Conservation (phyloP, 2,797 vertebrate species). For the Basileuterus tristriatus region DNA sequence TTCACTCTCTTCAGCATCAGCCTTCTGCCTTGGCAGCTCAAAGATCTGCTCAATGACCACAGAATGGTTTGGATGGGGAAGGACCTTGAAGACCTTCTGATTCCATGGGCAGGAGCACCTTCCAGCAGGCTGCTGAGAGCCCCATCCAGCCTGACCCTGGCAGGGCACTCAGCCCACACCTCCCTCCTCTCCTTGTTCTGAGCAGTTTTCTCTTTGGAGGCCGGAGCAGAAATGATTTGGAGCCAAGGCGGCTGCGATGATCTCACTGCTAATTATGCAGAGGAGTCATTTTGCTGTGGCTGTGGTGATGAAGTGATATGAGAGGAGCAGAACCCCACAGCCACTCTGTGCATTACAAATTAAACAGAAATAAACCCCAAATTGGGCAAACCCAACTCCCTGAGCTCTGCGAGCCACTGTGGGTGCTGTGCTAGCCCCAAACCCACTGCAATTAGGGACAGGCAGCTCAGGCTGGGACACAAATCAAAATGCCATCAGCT, state of each 20-base stretch:
- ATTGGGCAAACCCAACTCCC: neutral
- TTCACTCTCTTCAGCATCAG: neutral
- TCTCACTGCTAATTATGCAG: constrained; percentile 62
- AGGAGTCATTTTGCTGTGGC: constrained; percentile 56
- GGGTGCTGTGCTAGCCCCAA: constrained; percentile 31
- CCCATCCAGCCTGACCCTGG: neutral
- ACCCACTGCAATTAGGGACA: constrained; percentile 40
- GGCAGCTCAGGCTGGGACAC: constrained; percentile 59
- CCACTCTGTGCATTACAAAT: neutral
- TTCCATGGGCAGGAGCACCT: neutral
- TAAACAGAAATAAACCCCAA: neutral
- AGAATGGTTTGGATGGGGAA: neutral
- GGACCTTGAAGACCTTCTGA: too few species aligned
- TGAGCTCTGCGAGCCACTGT: neutral
- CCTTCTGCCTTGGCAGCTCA: neutral
- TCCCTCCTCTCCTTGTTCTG: neutral
- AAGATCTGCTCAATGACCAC: neutral
- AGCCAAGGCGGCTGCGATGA: constrained; percentile 5
- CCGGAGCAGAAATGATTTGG: neutral
- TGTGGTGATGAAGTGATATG: neutral
- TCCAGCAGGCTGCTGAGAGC: neutral
- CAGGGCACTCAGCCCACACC: neutral
- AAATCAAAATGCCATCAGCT: constrained; percentile 60
- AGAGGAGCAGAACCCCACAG: constrained; percentile 23
- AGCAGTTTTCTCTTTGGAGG: neutral